These are phyloP conservation scores for Dorcus parallelipipedus DNA, from an alignment of 2,888 invertebrate species.

Conservation along the genomic window DNA sequence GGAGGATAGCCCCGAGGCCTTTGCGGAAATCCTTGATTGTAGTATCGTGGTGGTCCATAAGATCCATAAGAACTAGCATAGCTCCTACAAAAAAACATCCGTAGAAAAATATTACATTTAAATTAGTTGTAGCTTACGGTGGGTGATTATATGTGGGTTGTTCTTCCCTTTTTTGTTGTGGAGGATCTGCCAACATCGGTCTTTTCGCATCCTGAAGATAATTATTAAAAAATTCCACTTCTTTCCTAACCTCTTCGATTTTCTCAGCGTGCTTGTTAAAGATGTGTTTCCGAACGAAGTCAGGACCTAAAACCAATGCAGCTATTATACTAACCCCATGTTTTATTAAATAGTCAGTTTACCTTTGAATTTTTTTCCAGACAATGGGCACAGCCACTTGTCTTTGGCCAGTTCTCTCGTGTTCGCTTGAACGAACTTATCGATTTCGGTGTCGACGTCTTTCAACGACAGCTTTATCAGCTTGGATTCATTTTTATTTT, in stretches of 20 bases:
- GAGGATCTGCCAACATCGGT: slow-evolving; percentile 87
- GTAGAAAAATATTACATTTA: slow-evolving; percentile 12
- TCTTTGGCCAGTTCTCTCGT: slow-evolving; percentile 96
- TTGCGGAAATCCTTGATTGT: slow-evolving; percentile 46
- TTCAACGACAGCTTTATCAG: slow-evolving; percentile 44
- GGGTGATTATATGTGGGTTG: slow-evolving; percentile 48
- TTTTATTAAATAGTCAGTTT: slow-evolving; percentile 4
- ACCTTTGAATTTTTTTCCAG: slow-evolving; percentile 96
- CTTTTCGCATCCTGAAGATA: slow-evolving; percentile 91
- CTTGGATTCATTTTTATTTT: slow-evolving; percentile 55
- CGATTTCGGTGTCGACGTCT: slow-evolving; percentile 71
- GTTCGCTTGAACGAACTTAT: slow-evolving; percentile 93
- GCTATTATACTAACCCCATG: neutral
- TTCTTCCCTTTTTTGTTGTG: slow-evolving; percentile 51
- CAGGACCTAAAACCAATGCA: slow-evolving; percentile 62
- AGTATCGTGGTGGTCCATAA: slow-evolving; percentile 52
- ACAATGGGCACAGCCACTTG: slow-evolving; percentile 97
- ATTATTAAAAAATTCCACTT: slow-evolving; percentile 97
- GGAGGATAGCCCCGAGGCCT: slow-evolving; percentile 42
- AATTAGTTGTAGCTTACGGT: slow-evolving; percentile 36
- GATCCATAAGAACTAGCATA: slow-evolving; percentile 44
- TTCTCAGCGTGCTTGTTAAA: slow-evolving; percentile 97
- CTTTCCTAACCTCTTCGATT: slow-evolving; percentile 94
- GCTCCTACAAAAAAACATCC: slow-evolving; percentile 34
- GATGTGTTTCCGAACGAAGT: slow-evolving; percentile 97